Evolutionary conservation across 2,113 vertebrate species (phyloP), one percentile per base, ranked within the genome.

Genomic region (Erythrocercus mccallii): DNA sequence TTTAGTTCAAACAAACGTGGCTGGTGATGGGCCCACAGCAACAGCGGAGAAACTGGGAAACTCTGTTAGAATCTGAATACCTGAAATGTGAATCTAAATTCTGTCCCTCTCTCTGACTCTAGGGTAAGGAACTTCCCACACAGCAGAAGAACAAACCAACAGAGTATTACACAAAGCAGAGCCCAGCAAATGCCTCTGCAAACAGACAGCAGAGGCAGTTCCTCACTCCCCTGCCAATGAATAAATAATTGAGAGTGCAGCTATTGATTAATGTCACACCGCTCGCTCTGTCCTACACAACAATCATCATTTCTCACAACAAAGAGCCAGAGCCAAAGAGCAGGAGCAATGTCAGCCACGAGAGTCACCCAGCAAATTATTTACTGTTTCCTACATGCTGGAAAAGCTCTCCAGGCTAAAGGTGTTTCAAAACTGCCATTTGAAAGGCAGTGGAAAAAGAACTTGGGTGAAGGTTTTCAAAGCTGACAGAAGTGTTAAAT

Each of bases 201-300:
- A 53, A 78, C 12, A 93, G 84, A 57, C 91, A 94, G 77, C 1
- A 3, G 35, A 94, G 62, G 88, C 88, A 73, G 77, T 33, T 90
- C 68, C 86, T 95, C 90, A 72, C 53, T 87, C 68, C 45, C 40
- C 66, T 81, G 91, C 90, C 95, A 94, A 93, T 93, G 91, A 95
- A 95, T 96, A 96, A 96, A 94, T 91, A 97, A 94, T 61, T 56
- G 71, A 92, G 90, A 94, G 90, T 68, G 88, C 76, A 83, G 88
- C 90, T 95, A 96, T 96, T 97, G 96, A 97, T 97, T 94, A 97
- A 95, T 88, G 88, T 70, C 91, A 88, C 83, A 27, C 27, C 5
- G 64, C 64, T 70, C 1, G 2, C 85, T 96, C 92, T 79, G 71
- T 53, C 86, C 90, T 44, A n/a, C 65, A 77, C 91, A 92, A 87